Evolutionary conservation across 2,113 vertebrate genomes (phyloP).

Genomic region (Microtus richardsoni): DNA sequence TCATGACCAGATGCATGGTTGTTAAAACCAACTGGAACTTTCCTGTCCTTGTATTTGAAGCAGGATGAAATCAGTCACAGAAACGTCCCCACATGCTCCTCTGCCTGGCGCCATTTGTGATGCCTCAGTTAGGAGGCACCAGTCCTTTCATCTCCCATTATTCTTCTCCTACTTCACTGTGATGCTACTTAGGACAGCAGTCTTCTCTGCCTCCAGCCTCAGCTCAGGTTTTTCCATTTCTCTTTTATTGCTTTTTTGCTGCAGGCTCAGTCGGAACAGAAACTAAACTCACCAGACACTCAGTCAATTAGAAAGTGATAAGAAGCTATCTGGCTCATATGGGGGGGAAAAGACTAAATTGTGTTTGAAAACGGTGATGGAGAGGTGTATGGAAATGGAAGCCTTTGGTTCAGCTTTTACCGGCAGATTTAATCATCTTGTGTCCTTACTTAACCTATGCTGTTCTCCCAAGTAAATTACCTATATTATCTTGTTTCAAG

Average conservation of each 20-base stretch:
- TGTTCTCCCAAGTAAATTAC: neutral
- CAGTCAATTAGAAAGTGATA: constrained; percentile 62
- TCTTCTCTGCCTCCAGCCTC: neutral
- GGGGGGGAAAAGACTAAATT: neutral
- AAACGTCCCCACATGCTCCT: neutral
- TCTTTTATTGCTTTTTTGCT: constrained; percentile 20
- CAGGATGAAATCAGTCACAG: neutral
- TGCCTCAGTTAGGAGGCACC: too few relatives aligned
- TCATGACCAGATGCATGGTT: neutral
- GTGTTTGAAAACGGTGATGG: constrained; percentile 48
- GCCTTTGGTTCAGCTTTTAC: neutral
- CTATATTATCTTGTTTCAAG: neutral
- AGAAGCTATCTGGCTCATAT: constrained; percentile 1
- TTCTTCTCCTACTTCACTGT: neutral
- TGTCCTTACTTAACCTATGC: constrained; percentile 54
- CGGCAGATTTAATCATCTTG: constrained; percentile 34
- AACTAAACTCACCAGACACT: neutral
- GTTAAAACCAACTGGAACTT: neutral
- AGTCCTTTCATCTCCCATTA: neutral
- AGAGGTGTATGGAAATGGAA: constrained; percentile 12
- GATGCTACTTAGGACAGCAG: neutral
- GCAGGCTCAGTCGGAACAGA: constrained; percentile 10
- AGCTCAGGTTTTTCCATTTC: neutral
- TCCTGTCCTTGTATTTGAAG: neutral
- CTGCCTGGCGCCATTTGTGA: neutral